Evolutionary conservation across 2,888 invertebrate genomes (phyloP).

Genomic region (Lithophane semibrunnea): DNA sequence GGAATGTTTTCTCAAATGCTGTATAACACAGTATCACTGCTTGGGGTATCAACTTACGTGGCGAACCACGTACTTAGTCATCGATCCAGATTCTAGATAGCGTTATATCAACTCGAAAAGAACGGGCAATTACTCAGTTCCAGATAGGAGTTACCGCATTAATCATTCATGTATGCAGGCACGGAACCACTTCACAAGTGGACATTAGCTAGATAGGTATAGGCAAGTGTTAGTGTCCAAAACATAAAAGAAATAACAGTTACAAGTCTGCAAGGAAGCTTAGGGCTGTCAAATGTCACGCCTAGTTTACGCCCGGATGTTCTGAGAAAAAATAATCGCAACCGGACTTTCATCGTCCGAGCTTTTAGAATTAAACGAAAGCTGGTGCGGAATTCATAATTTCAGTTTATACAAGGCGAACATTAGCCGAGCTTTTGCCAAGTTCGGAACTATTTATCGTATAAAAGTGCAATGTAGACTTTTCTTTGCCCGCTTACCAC

Average conservation of each 20-base stretch:
- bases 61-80: slow-evolving; percentile 45
- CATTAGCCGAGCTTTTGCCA: slow-evolving; percentile 24
- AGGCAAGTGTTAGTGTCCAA: slow-evolving; percentile 58
- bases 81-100: slow-evolving; percentile 53
- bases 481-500: slow-evolving; percentile 26
- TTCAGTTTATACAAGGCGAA: slow-evolving; percentile 20
- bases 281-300: slow-evolving; percentile 47
- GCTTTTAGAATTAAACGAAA: slow-evolving; percentile 19
- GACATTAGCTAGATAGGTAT: slow-evolving; percentile 57
- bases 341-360: slow-evolving; percentile 5
- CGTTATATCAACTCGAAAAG: slow-evolving; percentile 49
- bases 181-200: slow-evolving; percentile 58
- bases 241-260: slow-evolving; percentile 70
- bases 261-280: slow-evolving; percentile 55
- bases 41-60: slow-evolving; percentile 44
- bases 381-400: slow-evolving; percentile 29
- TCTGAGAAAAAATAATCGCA: slow-evolving; percentile 6
- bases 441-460: slow-evolving; percentile 19
- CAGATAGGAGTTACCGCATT: slow-evolving; percentile 55
- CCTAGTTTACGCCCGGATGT: slow-evolving; percentile 9
- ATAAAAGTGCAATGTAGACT: slow-evolving; percentile 6
- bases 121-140: slow-evolving; percentile 56
- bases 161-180: slow-evolving; percentile 59
- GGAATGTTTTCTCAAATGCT: slow-evolving; percentile 38
- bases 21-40: slow-evolving; percentile 6